Evolutionary conservation across 2,888 invertebrate genomes (phyloP).

Genomic region (Zygaena filipendulae): DNA sequence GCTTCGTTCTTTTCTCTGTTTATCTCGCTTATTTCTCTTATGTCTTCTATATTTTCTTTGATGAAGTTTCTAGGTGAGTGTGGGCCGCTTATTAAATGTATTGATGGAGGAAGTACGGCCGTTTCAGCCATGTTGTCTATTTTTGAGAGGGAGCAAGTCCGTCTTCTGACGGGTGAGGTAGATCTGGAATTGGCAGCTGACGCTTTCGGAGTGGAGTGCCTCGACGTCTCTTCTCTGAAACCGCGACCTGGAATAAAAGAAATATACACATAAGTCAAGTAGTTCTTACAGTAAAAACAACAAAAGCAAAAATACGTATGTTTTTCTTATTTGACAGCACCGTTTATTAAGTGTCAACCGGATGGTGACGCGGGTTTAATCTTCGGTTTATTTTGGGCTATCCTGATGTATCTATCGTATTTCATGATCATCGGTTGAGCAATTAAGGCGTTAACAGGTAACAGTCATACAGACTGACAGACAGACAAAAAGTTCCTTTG

Average conservation of each 20-base stretch:
- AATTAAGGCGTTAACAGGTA: too few species aligned
- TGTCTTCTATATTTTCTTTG: slow-evolving; percentile 58
- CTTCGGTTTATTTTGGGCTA: too few species aligned
- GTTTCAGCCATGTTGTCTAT: slow-evolving; percentile 55
- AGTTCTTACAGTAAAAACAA: too few species aligned
- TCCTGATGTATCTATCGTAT: too few species aligned
- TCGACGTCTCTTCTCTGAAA: slow-evolving; percentile 63
- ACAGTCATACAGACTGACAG: too few species aligned
- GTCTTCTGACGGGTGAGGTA: slow-evolving; percentile 47
- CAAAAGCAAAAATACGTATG: too few species aligned
- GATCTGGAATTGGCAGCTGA: slow-evolving; percentile 52
- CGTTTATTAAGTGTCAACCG: too few species aligned
- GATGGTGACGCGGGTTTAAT: too few species aligned
- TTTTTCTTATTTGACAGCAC: too few species aligned
- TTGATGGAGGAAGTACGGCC: slow-evolving; percentile 36
- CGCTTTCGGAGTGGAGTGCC: slow-evolving; percentile 64
- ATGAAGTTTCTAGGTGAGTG: slow-evolving; percentile 56
- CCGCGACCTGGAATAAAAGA: slow-evolving; percentile 43
- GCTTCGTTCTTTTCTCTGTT: slow-evolving; percentile 61
- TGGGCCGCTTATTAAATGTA: slow-evolving; percentile 33
- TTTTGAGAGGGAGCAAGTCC: slow-evolving; percentile 47
- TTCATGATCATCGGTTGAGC: too few species aligned
- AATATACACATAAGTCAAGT: too few species aligned
- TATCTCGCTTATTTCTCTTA: slow-evolving; percentile 54
- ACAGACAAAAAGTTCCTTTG: too few species aligned